Percentiles rank a stretch among this genome's conserved stretches.
These are phyloP conservation scores for Orcinus orca DNA, from an alignment of 2,113 vertebrate species.

Conservation along the genomic window DNA sequence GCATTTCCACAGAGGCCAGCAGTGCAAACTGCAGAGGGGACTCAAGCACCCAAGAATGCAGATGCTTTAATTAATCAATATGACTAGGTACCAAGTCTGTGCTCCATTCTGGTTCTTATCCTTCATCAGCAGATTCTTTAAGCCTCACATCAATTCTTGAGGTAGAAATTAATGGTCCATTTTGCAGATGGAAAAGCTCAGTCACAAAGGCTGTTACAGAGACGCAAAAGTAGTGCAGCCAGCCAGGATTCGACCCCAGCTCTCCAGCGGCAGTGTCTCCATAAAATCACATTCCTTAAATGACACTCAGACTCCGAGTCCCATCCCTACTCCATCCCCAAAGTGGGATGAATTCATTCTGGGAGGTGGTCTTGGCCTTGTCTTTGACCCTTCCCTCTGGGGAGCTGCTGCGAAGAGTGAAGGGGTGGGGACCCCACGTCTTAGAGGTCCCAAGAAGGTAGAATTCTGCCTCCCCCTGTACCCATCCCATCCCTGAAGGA, in stretches of 20 bases:
- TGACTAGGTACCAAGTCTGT: accelerated
- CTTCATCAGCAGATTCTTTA: not conserved
- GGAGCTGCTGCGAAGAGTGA: accelerated
- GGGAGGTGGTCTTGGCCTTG: not conserved
- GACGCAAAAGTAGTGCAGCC: not conserved
- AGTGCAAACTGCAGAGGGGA: not conserved
- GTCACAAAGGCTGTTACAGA: not conserved
- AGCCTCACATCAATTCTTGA: not conserved
- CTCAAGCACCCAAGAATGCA: not conserved
- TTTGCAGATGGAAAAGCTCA: not conserved
- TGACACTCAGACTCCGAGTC: not conserved
- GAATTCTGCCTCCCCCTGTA: not conserved
- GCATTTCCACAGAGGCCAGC: not conserved
- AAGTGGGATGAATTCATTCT: not conserved
- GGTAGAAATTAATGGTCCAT: not conserved
- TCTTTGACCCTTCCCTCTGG: not conserved
- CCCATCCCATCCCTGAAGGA: not conserved
- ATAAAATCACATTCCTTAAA: not conserved
- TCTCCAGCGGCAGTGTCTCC: not conserved
- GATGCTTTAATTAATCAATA: not conserved
- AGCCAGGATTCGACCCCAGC: not conserved
- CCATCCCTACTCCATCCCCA: not conserved
- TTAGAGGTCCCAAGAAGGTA: not conserved
- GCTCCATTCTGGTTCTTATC: not conserved
- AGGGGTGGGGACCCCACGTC: not conserved